Evolutionary conservation across 30 jellyfish, hydroid and myxozoan species (phyloP).

Genomic region (Turritopsis dohrnii): DNA sequence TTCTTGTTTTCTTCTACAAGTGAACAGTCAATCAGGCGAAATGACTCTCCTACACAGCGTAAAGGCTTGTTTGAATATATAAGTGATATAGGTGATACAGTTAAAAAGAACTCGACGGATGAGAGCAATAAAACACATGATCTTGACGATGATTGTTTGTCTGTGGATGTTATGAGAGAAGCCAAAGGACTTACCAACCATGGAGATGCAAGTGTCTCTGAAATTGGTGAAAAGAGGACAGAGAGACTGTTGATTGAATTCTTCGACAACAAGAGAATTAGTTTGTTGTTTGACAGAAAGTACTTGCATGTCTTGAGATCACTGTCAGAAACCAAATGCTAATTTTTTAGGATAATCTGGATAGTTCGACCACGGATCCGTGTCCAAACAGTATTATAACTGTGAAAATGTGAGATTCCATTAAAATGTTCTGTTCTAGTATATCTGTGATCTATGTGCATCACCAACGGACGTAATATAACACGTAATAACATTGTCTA

Average conservation of each 20-base stretch:
- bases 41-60: not conserved
- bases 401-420: not conserved
- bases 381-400: not conserved
- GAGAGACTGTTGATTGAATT: not conserved
- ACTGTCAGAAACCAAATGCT: slow-evolving; percentile 2
- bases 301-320: not conserved
- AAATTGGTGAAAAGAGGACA: not conserved
- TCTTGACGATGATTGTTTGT: not conserved
- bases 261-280: not conserved
- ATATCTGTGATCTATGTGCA: not conserved
- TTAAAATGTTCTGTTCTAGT: not conserved
- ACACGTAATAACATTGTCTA: too few species aligned
- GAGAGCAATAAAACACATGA: not conserved
- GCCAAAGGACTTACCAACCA: not conserved
- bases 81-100: not conserved
- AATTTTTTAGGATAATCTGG: too few species aligned
- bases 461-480: not conserved
- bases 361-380: too few species aligned
- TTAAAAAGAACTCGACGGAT: not conserved
- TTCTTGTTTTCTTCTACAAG: not conserved
- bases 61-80: not conserved
- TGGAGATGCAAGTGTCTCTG: not conserved
- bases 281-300: not conserved
- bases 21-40: not conserved
- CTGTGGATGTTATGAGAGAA: not conserved